A percentile compares a stretch with the other conserved stretches of the same genome.
Evolutionary conservation across 2,888 invertebrate species (phyloP).

Genomic region (Morpho deidamia): DNA sequence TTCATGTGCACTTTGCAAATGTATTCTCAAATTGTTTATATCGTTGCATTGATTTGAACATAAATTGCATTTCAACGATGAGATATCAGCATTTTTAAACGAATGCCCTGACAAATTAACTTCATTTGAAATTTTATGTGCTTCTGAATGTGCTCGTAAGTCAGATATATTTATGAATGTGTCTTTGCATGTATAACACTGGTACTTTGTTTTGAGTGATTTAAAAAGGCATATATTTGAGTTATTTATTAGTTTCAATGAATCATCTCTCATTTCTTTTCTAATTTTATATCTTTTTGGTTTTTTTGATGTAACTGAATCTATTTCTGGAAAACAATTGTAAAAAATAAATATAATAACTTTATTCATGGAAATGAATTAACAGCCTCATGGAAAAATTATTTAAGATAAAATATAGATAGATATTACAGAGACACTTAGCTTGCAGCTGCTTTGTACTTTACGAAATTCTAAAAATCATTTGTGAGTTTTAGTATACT

Average conservation of each 20-base stretch:
- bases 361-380: no score
- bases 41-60: conserved; percentile 32
- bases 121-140: conserved; percentile 1
- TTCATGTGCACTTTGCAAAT: conserved; percentile 36
- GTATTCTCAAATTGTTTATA: conserved; percentile 33
- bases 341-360: no score
- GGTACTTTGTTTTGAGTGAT: conserved; percentile 41
- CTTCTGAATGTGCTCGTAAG: conserved; percentile 32
- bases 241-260: conserved; percentile 41
- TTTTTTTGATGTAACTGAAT: background rate
- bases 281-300: background rate
- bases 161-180: conserved; percentile 35
- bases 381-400: no score
- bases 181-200: conserved; percentile 41
- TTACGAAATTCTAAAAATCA: no score
- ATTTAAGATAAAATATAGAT: no score
- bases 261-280: conserved; percentile 31
- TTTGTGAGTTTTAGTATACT: no score
- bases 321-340: conserved; percentile 3
- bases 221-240: conserved; percentile 43
- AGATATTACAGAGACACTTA: no score
- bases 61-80: conserved; percentile 38
- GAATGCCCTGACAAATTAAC: conserved; percentile 28
- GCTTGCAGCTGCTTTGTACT: no score
- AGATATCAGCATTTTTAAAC: conserved; percentile 44